Conservation (phyloP, 1,140 invertebrate genomes). For the Metaphire vulgaris region DNA sequence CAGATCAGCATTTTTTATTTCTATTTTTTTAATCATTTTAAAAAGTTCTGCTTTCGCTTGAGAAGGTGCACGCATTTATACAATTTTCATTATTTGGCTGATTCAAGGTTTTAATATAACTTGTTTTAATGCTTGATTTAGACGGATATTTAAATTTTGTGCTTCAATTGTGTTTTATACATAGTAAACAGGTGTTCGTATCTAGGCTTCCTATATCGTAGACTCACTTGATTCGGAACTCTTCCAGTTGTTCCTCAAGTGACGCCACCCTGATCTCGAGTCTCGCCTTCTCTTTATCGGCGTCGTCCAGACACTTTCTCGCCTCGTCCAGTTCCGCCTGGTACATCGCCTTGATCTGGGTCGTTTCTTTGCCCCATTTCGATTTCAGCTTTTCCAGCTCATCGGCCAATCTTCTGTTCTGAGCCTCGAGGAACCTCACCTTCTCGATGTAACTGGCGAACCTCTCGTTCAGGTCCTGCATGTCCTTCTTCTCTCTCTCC, state of each 20-base stretch:
- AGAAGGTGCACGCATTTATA: too few relatives aligned
- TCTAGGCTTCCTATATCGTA: too few relatives aligned
- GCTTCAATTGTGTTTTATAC: background rate
- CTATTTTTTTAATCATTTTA: too few relatives aligned
- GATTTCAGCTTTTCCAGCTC: constrained; percentile 30
- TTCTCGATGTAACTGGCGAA: constrained; percentile 33
- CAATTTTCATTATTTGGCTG: too few relatives aligned
- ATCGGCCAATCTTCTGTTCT: constrained; percentile 29
- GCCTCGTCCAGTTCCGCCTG: constrained; percentile 36
- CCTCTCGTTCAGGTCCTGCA: constrained; percentile 33
- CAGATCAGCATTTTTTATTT: too few relatives aligned
- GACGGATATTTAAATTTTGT: background rate
- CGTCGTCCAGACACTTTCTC: constrained; percentile 32
- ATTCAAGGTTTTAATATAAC: too few relatives aligned
- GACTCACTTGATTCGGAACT: constrained; percentile 45
- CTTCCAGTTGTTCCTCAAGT: constrained; percentile 40
- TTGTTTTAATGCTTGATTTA: background rate
- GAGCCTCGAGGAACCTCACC: constrained; percentile 32
- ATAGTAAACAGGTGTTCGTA: too few relatives aligned
- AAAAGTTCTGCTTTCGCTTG: too few relatives aligned
- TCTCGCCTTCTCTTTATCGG: constrained; percentile 32
- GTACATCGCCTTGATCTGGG: constrained; percentile 32
- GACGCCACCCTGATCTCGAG: constrained; percentile 29
- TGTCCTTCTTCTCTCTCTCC: constrained; percentile 42
- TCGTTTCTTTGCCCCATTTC: constrained; percentile 29